Conservation (phyloP, 2,797 vertebrate genomes). For the Poecilia wingei region DNA sequence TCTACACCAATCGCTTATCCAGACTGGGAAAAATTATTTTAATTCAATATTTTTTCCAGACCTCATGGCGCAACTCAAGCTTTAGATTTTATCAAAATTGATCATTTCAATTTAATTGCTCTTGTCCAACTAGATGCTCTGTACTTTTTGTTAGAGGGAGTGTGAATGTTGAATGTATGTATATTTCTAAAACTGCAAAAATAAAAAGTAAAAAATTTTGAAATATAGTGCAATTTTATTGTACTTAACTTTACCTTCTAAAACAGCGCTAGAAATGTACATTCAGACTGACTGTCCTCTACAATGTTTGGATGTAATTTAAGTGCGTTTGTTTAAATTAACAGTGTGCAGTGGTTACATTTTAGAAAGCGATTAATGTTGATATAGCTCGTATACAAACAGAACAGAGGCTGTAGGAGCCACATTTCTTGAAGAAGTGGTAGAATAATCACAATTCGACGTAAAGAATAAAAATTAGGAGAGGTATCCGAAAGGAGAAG, state of each 20-base stretch:
- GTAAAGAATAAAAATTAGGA: conserved; percentile 20
- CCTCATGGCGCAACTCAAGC: neutral
- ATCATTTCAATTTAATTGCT: no score
- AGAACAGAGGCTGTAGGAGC: neutral
- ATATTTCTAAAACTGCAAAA: neutral
- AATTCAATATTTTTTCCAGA: neutral
- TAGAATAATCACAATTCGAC: neutral
- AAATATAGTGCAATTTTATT: neutral
- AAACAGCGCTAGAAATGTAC: neutral
- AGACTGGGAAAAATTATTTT: neutral
- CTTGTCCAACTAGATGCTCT: no score
- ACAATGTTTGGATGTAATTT: neutral
- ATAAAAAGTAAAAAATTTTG: neutral
- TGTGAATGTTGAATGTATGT: no score
- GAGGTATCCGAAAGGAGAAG: neutral
- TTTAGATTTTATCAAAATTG: neutral
- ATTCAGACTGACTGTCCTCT: neutral
- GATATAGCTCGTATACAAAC: no score
- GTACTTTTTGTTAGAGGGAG: no score
- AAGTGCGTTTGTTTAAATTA: no score
- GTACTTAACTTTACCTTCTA: neutral
- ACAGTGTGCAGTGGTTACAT: neutral
- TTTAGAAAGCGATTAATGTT: neutral
- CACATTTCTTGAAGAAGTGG: neutral
- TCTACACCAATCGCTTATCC: neutral